Evolutionary conservation across 2,888 invertebrate genomes (phyloP).

Genomic region (Leptinotarsa peninsularis): DNA sequence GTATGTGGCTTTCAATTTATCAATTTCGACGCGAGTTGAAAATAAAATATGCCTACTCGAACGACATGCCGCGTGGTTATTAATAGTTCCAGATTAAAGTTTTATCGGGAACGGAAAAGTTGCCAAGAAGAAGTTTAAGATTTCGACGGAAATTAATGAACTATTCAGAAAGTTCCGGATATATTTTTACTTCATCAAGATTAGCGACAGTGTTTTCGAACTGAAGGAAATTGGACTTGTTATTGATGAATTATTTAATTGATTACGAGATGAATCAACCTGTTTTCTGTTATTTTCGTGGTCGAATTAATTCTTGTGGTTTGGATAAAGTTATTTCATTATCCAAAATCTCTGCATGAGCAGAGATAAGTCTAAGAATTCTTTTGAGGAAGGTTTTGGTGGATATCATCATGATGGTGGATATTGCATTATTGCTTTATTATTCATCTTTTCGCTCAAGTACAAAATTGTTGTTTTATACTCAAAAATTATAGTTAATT

Average conservation of each 20-base stretch:
- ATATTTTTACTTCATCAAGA: slow-evolving; percentile 18
- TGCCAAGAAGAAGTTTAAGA: neutral
- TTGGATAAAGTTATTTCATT: neutral
- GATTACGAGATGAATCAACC: neutral
- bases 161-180: slow-evolving; percentile 13
- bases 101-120: slow-evolving; percentile 16
- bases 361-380: no score
- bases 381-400: no score
- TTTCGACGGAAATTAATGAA: slow-evolving; percentile 24
- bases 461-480: no score
- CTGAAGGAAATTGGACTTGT: neutral
- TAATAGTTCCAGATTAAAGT: slow-evolving; percentile 22
- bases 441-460: no score
- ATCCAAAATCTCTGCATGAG: no score
- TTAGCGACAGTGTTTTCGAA: slow-evolving; percentile 4
- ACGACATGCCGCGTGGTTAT: slow-evolving; percentile 7
- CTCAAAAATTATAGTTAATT: no score
- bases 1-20: slow-evolving; percentile 8
- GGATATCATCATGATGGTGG: no score
- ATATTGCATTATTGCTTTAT: no score
- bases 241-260: slow-evolving; percentile 12
- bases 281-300: neutral
- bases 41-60: slow-evolving; percentile 16
- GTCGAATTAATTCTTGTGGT: neutral
- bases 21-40: slow-evolving; percentile 4